phyloP scores from a whole-genome alignment of 2,888 invertebrate species.

The Dasysyrphus albostriatus region DNA sequence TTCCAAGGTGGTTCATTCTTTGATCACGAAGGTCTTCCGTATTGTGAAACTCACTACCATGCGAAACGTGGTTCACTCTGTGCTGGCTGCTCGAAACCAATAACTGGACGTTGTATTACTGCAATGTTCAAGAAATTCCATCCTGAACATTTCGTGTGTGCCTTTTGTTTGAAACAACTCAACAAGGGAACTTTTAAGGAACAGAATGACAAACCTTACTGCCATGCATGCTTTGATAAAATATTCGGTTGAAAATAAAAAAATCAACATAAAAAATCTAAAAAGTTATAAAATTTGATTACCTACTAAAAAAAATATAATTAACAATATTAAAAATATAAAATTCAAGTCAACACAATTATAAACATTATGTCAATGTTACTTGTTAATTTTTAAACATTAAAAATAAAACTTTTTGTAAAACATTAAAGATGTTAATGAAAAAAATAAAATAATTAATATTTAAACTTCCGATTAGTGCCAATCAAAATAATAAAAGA shows the following conservation, averaged over 20 bases:
- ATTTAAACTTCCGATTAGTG: conserved; percentile 66
- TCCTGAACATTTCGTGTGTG: conserved; percentile 99
- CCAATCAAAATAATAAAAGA: conserved; percentile 46
- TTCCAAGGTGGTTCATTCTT: conserved; percentile 99
- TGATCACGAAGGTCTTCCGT: conserved; percentile 98
- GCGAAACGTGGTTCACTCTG: conserved; percentile 98
- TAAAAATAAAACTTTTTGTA: conserved; percentile 28
- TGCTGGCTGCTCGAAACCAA: conserved; percentile 98
- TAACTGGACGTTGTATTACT: conserved; percentile 98
- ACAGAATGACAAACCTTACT: conserved; percentile 99
- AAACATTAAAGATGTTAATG: conserved; percentile 29
- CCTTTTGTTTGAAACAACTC: conserved; percentile 98
- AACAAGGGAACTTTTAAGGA: conserved; percentile 99
- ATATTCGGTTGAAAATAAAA: conserved; percentile 91
- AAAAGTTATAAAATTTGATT: conserved; percentile 4
- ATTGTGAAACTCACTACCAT: conserved; percentile 99
- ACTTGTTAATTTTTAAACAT: conserved; percentile 28
- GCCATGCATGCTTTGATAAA: conserved; percentile 98
- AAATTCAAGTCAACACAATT: conserved; percentile 14
- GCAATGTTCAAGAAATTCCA: conserved; percentile 99
- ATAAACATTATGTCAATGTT: conserved; percentile 43
- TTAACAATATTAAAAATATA: conserved; percentile 40
- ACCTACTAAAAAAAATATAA: conserved; percentile 8
- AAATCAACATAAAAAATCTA: not conserved
- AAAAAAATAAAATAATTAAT: conserved; percentile 39